Conservation (phyloP, 2,113 vertebrate species). For the Chauna torquata region DNA sequence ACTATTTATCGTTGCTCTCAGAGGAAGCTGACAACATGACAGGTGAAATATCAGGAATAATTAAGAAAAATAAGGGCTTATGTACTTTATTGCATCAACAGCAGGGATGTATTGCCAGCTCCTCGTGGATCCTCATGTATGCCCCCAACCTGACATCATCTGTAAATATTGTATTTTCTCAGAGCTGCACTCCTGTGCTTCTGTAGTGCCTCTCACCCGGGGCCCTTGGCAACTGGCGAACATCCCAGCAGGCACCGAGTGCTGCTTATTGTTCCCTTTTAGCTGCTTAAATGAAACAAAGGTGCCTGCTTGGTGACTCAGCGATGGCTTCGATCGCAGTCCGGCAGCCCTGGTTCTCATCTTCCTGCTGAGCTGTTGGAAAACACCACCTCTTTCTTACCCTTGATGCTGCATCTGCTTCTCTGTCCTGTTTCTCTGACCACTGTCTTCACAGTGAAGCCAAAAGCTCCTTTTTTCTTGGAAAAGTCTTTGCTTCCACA, state of each 20-base stretch:
- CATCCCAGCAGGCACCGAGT: fast-evolving
- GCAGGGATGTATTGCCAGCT: not conserved
- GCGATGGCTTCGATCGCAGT: not conserved
- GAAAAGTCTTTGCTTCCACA: not conserved
- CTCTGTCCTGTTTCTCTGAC: not conserved
- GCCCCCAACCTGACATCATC: not conserved
- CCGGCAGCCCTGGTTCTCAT: not conserved
- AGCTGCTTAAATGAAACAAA: not conserved
- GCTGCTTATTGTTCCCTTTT: not conserved
- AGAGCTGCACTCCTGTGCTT: not conserved
- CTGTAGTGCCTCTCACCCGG: fast-evolving
- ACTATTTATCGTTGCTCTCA: conserved; percentile 77
- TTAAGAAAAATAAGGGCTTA: conserved; percentile 78
- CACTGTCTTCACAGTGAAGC: not conserved
- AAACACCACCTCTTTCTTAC: not conserved
- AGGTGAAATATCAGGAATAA: conserved; percentile 78
- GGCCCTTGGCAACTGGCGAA: fast-evolving
- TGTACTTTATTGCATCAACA: conserved; percentile 41
- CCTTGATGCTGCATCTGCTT: not conserved
- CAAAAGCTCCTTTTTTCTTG: not conserved
- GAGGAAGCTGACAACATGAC: conserved; percentile 78
- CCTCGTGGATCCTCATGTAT: not conserved
- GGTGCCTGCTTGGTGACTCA: not conserved
- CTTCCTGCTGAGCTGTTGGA: not conserved
- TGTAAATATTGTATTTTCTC: too few relatives aligned